Conservation (phyloP, 2,888 invertebrate genomes). For the Pomacea canaliculata region DNA sequence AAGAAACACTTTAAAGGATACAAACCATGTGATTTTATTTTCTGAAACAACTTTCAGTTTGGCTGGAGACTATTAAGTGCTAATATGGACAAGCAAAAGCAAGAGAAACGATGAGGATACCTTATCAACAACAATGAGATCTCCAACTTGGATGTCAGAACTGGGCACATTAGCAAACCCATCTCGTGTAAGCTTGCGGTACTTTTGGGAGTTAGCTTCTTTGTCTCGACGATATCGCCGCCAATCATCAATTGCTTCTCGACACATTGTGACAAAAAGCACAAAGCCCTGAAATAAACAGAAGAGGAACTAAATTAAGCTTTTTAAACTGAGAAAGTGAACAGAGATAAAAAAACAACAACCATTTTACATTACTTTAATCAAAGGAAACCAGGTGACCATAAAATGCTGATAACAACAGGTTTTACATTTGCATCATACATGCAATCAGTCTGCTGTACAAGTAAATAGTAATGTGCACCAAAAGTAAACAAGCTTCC, state of each 20-base stretch:
- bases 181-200: conserved; percentile 83
- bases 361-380: too few relatives aligned
- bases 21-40: too few relatives aligned
- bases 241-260: conserved; percentile 97
- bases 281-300: conserved; percentile 83
- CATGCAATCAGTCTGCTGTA: too few relatives aligned
- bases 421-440: too few relatives aligned
- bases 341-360: not conserved
- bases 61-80: too few relatives aligned
- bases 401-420: too few relatives aligned
- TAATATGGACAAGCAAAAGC: too few relatives aligned
- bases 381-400: too few relatives aligned
- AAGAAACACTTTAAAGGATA: too few relatives aligned
- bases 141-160: conserved; percentile 80
- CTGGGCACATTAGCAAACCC: conserved; percentile 80
- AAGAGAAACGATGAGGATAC: conserved; percentile 44
- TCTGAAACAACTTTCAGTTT: too few relatives aligned
- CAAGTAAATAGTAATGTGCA: too few relatives aligned
- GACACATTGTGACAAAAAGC: conserved; percentile 91
- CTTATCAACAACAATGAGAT: conserved; percentile 87
- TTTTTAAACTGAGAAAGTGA: not conserved
- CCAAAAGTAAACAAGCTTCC: too few relatives aligned
- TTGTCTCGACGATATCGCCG: conserved; percentile 91
- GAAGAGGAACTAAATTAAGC: not conserved
- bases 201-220: conserved; percentile 95